Evolutionary conservation across 2,797 vertebrate species (phyloP), one percentile per base, ranked within the genome.

Genomic region (Emydoidea blandingii): DNA sequence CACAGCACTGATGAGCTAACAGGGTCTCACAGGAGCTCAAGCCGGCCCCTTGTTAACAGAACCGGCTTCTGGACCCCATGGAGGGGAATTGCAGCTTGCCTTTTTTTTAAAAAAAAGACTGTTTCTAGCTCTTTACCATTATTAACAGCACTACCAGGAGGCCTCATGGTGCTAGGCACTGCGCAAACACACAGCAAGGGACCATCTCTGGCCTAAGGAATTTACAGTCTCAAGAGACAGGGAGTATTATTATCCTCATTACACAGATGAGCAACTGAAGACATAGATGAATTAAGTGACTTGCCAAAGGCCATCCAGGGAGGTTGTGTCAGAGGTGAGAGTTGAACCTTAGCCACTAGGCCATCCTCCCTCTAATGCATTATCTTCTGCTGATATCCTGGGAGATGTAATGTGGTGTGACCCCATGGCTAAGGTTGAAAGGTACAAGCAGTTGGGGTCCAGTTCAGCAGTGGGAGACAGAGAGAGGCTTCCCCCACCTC

Each of bases 1-100:
- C 37, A 37, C 14, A 18, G 89, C 5, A 27, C 85, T 94, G 91
- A 79, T 83, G 93, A 93, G 95, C 95, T 85, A 91, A 95, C 93
- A 91, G 84, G 57, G 85, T 79, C 79, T 49, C 0, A 0, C 16
- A 52, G 41, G 76, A 49, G 50, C 74, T 87, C 79, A 44, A 8
- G 34, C 83, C 78, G 53, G 56, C 11, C 79, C 59, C 52, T 1
- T 0, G 89, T 54, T 92, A 72, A 86, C 79, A 92, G 56, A 87
- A 52, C 49, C 0, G 2, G 56, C n/a, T 54, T 92, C 85, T 25
- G n/a, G 81, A 31, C 54, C 41, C 54, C 18, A 31, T 4, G 3
- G 50, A 34, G 57, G 41, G 4, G 50, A 57, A 41, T 29, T 2
- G 11, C 0, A 4, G 65, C 1, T 90, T 31, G 25, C 1, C 6